Percentiles rank a stretch among this genome's conserved stretches.
phyloP scores from a whole-genome alignment of 2,797 vertebrate species.

The Hozukius guyotensis region DNA sequence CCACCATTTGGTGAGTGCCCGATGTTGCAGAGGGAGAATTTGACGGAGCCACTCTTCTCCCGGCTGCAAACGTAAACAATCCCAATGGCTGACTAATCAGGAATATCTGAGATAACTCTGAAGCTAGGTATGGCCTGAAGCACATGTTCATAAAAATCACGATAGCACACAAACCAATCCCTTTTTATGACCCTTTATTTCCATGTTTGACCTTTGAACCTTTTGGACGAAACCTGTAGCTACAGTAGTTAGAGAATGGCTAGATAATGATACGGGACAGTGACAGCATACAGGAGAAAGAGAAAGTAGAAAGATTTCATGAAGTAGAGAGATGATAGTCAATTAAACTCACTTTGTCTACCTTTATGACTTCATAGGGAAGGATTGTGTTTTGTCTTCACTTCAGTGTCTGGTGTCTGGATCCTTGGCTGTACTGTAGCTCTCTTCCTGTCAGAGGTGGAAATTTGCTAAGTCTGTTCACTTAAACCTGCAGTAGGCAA shows the following conservation, averaged over 20 bases:
- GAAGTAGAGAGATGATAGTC: background rate
- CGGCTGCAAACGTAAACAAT: constrained; percentile 13
- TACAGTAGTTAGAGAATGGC: background rate
- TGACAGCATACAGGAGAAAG: background rate
- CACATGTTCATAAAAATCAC: constrained; percentile 11
- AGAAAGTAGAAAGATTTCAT: background rate
- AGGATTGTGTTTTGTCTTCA: background rate
- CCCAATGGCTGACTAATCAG: background rate
- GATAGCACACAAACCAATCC: background rate
- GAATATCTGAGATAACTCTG: background rate
- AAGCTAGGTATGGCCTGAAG: background rate
- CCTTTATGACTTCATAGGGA: background rate
- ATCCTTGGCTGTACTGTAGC: background rate
- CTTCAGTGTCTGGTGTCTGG: background rate
- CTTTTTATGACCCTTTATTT: constrained; percentile 32
- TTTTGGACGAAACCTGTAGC: background rate
- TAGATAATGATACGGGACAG: background rate
- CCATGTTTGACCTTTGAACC: constrained; percentile 49
- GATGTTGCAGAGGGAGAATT: background rate
- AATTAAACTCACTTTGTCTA: background rate
- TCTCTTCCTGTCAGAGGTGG: background rate
- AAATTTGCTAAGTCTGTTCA: background rate
- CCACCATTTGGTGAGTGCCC: background rate
- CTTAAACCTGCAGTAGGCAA: background rate
- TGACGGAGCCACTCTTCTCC: background rate